phyloP scores from a whole-genome alignment of 2,888 invertebrate genomes.

The Heliothis peltigera region DNA sequence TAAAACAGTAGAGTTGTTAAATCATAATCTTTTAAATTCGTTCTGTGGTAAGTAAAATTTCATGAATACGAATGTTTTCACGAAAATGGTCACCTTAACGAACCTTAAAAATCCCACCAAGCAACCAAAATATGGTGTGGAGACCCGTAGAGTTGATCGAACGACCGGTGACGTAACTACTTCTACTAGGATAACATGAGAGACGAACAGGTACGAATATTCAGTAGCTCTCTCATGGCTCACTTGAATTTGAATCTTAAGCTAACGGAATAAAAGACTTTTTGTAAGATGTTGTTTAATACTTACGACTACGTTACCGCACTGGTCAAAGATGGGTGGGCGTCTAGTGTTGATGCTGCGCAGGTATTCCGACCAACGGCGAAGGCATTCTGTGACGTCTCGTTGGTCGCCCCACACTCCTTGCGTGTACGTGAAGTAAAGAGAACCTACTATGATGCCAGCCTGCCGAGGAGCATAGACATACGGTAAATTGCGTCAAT shows the following conservation, averaged over 20 bases:
- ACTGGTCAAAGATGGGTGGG: slow-evolving; percentile 81
- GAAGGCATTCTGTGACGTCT: slow-evolving; percentile 82
- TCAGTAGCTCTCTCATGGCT: slow-evolving; percentile 9
- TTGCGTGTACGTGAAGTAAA: slow-evolving; percentile 85
- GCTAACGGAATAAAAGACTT: fast-evolving
- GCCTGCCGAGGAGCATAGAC: slow-evolving; percentile 72
- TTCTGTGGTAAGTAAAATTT: too few relatives aligned
- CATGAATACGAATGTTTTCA: too few relatives aligned
- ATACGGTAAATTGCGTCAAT: slow-evolving; percentile 55
- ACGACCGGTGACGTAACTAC: slow-evolving; percentile 82
- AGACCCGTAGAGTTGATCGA: slow-evolving; percentile 49
- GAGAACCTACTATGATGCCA: slow-evolving; percentile 83
- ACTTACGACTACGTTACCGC: slow-evolving; percentile 84
- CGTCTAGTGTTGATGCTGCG: slow-evolving; percentile 83
- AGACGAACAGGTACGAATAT: slow-evolving; percentile 60
- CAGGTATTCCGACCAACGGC: slow-evolving; percentile 84
- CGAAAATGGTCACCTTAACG: too few relatives aligned
- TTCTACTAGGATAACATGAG: slow-evolving; percentile 77
- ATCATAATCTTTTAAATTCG: too few relatives aligned
- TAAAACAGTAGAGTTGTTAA: too few relatives aligned
- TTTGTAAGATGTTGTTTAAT: slow-evolving; percentile 11
- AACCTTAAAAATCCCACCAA: too few relatives aligned
- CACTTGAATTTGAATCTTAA: slow-evolving; percentile 26
- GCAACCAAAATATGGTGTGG: slow-evolving; percentile 15
- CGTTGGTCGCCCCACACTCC: slow-evolving; percentile 87